Evolutionary conservation across 2,797 vertebrate species (phyloP), one percentile per base, ranked within the genome.

Genomic region (Anisognathus igniventris): DNA sequence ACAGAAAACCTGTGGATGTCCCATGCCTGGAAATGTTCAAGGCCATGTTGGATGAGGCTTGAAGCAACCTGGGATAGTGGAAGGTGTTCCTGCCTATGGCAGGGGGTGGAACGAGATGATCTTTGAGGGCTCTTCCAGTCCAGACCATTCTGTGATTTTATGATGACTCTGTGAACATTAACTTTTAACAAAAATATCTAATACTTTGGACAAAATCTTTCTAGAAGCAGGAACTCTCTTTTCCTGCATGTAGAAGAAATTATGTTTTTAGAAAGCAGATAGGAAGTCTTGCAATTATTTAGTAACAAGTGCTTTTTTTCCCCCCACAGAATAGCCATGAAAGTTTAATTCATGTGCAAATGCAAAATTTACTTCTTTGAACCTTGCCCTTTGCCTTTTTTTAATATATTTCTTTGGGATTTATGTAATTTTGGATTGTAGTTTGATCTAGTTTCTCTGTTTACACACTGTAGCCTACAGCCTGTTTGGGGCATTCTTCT

Each of bases 41-140:
- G 47, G 30, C 30, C 25, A 23, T 25, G 15, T 3, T 74, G 56
- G 35, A 35, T 7, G 8, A 31, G 30, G 35, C 33, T 47, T 62
- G 61, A 31, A 88, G 47, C 47, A 40, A 2, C 13, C 33, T 74
- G 47, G 40, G 25, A 3, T 12, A 35, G 31, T 48, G 35, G 54
- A 23, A 61, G 35, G 22, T 67, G 45, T 73, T 47, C 45, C 39
- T 60, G 68, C 33, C 40, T 9, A 1, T 47, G 47, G 25, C 18
- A 40, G 18, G 18, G n/a, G 8, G 3, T 53, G 9, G 30, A 23
- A 47, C 0, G 0, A 33, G 35, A 28, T 54, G 54, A 17, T 6
- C 47, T 81, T 74, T 28, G 56, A 67, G 27, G 27, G 47, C 18
- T 53, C 22, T n/a, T 67, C 47, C 8, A 47, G 23, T 47, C 25